Percentiles rank a stretch among this genome's conserved stretches.
These are phyloP conservation scores for Mimas tiliae DNA, from an alignment of 2,888 invertebrate genomes.

Conservation along the genomic window DNA sequence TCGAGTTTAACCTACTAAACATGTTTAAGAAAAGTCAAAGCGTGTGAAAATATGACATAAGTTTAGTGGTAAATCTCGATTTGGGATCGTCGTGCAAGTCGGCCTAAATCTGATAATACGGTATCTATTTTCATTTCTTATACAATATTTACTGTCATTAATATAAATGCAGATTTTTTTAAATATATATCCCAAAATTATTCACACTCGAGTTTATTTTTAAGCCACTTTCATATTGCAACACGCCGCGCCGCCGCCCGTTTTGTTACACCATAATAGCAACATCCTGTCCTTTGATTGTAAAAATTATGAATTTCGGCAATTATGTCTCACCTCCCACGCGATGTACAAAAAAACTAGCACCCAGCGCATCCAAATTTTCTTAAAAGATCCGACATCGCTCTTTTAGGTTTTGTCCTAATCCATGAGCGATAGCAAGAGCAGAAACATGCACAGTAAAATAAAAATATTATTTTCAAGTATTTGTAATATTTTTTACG, in stretches of 20 bases:
- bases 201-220: conserved; percentile 8
- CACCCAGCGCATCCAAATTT: conserved; percentile 79
- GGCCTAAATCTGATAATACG: no score
- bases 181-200: background rate
- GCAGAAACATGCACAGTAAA: background rate
- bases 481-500: no score
- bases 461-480: no score
- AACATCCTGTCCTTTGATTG: conserved; percentile 84
- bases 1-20: no score
- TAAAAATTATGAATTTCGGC: conserved; percentile 84
- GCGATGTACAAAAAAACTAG: conserved; percentile 74
- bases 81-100: no score
- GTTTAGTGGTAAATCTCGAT: no score
- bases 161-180: no score
- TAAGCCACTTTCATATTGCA: conserved; percentile 36
- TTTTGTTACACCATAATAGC: conserved; percentile 77
- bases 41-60: no score
- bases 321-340: conserved; percentile 83
- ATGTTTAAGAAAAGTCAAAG: no score
- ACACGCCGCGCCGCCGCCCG: conserved; percentile 38
- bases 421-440: conserved; percentile 40
- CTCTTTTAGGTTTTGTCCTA: conserved; percentile 45
- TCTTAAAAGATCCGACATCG: conserved; percentile 76
- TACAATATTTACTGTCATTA: no score
- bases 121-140: no score